Conservation (phyloP, 23 tunicate species). For the Halocynthia aurantium region DNA sequence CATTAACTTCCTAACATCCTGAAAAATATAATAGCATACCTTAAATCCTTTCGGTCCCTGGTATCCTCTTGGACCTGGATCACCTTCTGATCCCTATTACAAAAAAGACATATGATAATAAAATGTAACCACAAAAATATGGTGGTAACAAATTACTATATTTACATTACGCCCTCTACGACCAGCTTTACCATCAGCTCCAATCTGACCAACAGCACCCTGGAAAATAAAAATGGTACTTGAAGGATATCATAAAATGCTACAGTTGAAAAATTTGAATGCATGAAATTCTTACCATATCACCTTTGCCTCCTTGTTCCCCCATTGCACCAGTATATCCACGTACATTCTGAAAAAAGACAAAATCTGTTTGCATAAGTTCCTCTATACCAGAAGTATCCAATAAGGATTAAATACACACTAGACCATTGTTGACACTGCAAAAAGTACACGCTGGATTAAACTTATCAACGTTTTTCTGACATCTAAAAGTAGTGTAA, state of each 20-base stretch:
- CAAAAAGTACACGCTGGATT: too few species aligned
- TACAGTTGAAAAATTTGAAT: too few species aligned
- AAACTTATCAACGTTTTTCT: too few species aligned
- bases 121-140: background rate
- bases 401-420: too few species aligned
- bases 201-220: constrained; percentile 4
- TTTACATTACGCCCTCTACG: constrained; percentile 3
- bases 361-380: too few species aligned
- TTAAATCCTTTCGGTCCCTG: background rate
- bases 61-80: constrained; percentile 3
- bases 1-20: background rate
- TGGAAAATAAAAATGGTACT: background rate
- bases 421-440: too few species aligned
- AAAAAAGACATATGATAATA: background rate
- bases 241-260: too few species aligned
- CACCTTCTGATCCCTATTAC: constrained; percentile 3
- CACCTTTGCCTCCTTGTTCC: background rate
- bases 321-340: background rate
- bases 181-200: constrained; percentile 6
- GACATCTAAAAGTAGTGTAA: too few species aligned
- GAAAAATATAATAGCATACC: background rate
- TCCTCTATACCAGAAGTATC: too few species aligned
- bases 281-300: background rate
- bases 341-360: background rate
- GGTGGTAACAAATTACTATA: background rate